Evolutionary conservation across 1,140 invertebrate species (phyloP).

Genomic region (Ostrea denselamellosa): DNA sequence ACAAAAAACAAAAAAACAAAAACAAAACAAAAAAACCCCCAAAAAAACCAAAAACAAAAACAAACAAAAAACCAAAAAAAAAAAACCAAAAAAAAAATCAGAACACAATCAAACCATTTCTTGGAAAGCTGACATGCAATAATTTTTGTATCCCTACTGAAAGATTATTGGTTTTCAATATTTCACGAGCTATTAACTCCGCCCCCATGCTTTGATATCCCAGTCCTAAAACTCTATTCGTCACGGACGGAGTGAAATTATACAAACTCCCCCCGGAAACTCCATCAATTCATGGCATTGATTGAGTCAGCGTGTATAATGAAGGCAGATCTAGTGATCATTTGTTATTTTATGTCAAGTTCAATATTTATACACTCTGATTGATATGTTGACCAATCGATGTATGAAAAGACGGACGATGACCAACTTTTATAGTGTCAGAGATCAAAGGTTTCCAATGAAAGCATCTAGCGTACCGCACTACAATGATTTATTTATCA

Average conservation of each 20-base stretch:
- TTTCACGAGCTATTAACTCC: slow-evolving; percentile 2
- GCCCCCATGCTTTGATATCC: neutral
- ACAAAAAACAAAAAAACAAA: too few relatives aligned
- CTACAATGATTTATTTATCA: too few relatives aligned
- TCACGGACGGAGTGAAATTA: neutral
- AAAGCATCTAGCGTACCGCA: neutral
- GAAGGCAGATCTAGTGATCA: neutral
- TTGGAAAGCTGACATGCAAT: too few relatives aligned
- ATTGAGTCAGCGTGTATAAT: slow-evolving; percentile 28
- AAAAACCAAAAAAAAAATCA: too few relatives aligned
- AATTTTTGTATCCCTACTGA: neutral
- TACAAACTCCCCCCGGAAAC: neutral
- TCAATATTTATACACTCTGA: slow-evolving; percentile 9
- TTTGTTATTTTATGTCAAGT: slow-evolving; percentile 25
- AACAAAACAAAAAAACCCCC: too few relatives aligned
- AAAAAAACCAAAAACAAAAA: too few relatives aligned
- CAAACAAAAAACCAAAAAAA: too few relatives aligned
- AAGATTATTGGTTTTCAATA: neutral
- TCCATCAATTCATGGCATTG: neutral
- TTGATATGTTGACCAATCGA: slow-evolving; percentile 19
- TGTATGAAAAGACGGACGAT: neutral
- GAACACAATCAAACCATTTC: too few relatives aligned
- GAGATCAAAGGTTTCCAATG: neutral
- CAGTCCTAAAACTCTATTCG: neutral
- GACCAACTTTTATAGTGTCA: neutral